Evolutionary conservation across 2,113 vertebrate genomes (phyloP).

Genomic region (Phalacrocorax pelagicus): DNA sequence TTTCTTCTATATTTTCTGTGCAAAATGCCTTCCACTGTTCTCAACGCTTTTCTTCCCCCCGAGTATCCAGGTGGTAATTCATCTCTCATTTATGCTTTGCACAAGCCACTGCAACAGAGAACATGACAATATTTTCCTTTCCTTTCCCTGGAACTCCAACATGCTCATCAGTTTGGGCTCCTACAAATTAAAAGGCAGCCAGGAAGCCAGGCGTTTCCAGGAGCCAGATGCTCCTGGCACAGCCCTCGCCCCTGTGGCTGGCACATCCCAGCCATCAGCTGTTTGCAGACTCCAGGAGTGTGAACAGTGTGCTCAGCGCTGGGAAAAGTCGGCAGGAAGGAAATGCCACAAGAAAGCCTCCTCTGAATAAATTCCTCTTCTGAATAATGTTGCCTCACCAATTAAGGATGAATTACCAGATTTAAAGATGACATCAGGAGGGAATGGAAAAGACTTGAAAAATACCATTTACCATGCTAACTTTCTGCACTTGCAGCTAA

Average conservation of each 20-base stretch:
- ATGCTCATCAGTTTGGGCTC: neutral
- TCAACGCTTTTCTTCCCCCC: neutral
- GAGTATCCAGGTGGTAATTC: neutral
- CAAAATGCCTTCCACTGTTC: neutral
- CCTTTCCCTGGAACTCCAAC: neutral
- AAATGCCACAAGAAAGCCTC: neutral
- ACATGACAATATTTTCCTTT: neutral
- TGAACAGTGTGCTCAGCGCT: neutral
- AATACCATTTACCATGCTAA: slow-evolving; percentile 8
- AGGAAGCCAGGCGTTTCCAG: neutral
- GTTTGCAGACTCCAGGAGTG: neutral
- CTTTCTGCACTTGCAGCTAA: slow-evolving; percentile 52
- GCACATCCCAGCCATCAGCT: neutral
- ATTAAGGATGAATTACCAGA: slow-evolving; percentile 16
- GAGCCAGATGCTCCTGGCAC: neutral
- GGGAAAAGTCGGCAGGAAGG: neutral
- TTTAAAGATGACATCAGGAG: slow-evolving; percentile 59
- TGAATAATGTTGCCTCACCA: neutral
- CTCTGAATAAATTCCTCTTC: neutral
- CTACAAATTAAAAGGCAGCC: neutral
- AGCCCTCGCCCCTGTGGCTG: neutral
- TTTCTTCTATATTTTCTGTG: neutral
- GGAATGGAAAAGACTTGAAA: slow-evolving; percentile 48
- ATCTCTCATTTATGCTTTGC: neutral
- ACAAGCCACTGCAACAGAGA: neutral